Conservation (phyloP, 2,888 invertebrate species). For the Drosophila lacicola region DNA sequence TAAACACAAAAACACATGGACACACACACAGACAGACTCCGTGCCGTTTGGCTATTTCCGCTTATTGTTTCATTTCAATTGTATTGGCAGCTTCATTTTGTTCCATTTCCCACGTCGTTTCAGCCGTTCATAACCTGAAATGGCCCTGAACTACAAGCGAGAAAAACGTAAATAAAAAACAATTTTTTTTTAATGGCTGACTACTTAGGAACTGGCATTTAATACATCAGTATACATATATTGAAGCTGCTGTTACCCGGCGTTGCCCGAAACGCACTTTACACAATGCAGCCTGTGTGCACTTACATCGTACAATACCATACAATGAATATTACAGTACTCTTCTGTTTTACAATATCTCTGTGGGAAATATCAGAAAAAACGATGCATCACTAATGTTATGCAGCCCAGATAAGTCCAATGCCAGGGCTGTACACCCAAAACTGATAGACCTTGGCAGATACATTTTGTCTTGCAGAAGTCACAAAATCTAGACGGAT, state of each 20-base stretch:
- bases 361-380: not conserved
- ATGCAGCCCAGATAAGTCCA: not conserved
- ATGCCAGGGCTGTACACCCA: not conserved
- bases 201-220: not conserved
- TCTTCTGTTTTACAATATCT: too few relatives aligned
- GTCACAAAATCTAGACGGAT: conserved; percentile 13
- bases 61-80: conserved; percentile 30
- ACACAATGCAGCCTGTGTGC: not conserved
- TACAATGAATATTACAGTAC: not conserved
- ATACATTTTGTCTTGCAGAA: conserved; percentile 20
- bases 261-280: not conserved
- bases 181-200: too few relatives aligned
- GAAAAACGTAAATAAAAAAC: not conserved
- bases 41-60: conserved; percentile 27
- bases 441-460: not conserved
- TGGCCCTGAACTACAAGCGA: conserved; percentile 13
- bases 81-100: conserved; percentile 17
- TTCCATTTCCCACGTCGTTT: conserved; percentile 29
- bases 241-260: not conserved
- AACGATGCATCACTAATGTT: not conserved
- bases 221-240: not conserved
- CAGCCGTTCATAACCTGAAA: conserved; percentile 5
- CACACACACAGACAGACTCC: not conserved
- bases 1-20: not conserved
- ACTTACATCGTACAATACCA: not conserved